Conservation (phyloP, 2,888 invertebrate species). For the Polia nebulosa region DNA sequence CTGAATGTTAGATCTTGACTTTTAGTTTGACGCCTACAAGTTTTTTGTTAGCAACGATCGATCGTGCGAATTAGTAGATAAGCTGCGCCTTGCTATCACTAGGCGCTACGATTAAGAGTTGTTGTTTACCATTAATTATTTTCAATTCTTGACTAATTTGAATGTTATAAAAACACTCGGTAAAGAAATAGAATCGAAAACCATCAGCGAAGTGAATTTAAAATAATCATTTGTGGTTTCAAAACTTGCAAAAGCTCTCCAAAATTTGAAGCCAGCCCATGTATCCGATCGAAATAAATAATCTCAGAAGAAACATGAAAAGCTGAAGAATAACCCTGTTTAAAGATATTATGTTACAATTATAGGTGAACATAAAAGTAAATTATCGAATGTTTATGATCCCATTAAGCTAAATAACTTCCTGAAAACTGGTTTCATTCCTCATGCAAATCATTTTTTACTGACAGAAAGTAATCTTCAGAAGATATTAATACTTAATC, state of each 20-base stretch:
- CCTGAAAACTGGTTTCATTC: constrained; percentile 13
- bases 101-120: background rate
- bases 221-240: too few relatives aligned
- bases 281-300: constrained; percentile 48
- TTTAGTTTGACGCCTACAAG: constrained; percentile 32
- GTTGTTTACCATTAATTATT: background rate
- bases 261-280: constrained; percentile 17
- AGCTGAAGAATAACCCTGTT: constrained; percentile 56
- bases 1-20: constrained; percentile 5
- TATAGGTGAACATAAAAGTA: constrained; percentile 2
- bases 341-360: constrained; percentile 14
- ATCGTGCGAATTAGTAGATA: background rate
- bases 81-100: background rate
- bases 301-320: constrained; percentile 45
- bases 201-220: background rate
- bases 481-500: background rate
- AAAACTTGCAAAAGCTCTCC: background rate
- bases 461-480: background rate
- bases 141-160: background rate
- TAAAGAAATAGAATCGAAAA: background rate
- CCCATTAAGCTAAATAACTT: constrained; percentile 17
- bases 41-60: constrained; percentile 39
- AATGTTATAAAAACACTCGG: background rate
- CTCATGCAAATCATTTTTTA: constrained; percentile 9
- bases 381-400: constrained; percentile 7